Evolutionary conservation across 2,113 vertebrate species (phyloP).

Genomic region (Nycticorax nycticorax): DNA sequence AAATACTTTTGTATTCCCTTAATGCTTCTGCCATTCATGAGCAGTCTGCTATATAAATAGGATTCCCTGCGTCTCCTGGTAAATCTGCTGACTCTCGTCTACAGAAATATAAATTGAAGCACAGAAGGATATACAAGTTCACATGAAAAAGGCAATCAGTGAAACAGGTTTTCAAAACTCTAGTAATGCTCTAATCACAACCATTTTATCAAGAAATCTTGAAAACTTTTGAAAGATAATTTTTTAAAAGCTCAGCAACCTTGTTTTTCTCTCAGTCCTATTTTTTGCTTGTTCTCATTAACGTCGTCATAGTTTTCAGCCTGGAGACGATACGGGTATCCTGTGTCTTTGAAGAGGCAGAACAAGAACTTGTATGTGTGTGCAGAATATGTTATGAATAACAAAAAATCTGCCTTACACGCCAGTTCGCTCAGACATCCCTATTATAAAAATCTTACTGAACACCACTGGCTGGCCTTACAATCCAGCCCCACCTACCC

Average conservation of each 20-base stretch:
- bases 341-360: constrained; percentile 27
- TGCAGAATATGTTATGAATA: neutral
- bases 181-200: neutral
- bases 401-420: neutral
- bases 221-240: neutral
- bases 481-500: neutral
- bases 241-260: constrained; percentile 32
- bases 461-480: neutral
- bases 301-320: constrained; percentile 23
- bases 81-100: constrained; percentile 34
- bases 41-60: neutral
- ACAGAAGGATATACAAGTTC: neutral
- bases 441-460: neutral
- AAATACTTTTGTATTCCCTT: neutral
- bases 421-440: neutral
- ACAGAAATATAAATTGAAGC: neutral
- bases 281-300: constrained; percentile 10
- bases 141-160: neutral
- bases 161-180: neutral
- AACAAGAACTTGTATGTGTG: constrained; percentile 1
- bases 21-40: constrained; percentile 23
- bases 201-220: neutral
- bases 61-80: neutral
- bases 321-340: constrained; percentile 27
- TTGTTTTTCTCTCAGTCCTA: neutral